A percentile compares a stretch with the other conserved stretches of the same genome.
Conservation (phyloP, 2,888 invertebrate genomes). For the Lampropteryx suffumata region DNA sequence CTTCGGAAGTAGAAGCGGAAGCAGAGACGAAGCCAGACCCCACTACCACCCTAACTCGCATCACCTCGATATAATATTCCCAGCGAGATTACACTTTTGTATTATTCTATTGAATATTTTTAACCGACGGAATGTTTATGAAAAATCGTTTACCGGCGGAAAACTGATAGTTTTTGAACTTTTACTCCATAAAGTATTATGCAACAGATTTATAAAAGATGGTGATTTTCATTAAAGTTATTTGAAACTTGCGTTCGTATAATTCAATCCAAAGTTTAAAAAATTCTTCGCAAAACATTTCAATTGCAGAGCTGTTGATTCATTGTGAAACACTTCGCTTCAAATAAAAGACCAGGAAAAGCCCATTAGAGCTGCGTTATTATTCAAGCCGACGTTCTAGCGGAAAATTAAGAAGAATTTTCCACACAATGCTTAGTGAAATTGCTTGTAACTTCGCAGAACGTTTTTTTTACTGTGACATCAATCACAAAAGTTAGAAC, state of each 20-base stretch:
- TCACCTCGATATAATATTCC: conserved; percentile 29
- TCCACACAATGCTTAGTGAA: conserved; percentile 59
- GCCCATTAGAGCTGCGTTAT: conserved; percentile 62
- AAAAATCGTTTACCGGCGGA: conserved; percentile 4
- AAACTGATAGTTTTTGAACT: no score
- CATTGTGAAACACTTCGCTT: conserved; percentile 45
- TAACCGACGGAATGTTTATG: conserved; percentile 3
- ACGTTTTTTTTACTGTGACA: conserved; percentile 47
- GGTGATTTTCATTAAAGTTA: conserved; percentile 8
- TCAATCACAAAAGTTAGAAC: conserved; percentile 48
- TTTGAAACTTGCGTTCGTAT: conserved; percentile 6
- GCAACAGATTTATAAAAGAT: conserved; percentile 3
- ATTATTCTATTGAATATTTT: conserved; percentile 20
- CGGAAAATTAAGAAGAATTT: conserved; percentile 73
- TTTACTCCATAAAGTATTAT: no score
- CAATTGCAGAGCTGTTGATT: conserved; percentile 40
- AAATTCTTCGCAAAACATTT: conserved; percentile 28
- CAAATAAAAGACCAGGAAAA: conserved; percentile 58
- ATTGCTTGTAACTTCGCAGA: conserved; percentile 51
- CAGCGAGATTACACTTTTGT: conserved; percentile 32
- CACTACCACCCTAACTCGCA: conserved; percentile 32
- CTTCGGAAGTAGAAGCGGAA: conserved; percentile 53
- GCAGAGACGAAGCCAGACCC: conserved; percentile 38
- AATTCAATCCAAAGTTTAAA: conserved; percentile 18
- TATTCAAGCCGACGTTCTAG: conserved; percentile 59